phyloP scores from a whole-genome alignment of 2,888 invertebrate genomes.

The Drosophila mulleri region DNA sequence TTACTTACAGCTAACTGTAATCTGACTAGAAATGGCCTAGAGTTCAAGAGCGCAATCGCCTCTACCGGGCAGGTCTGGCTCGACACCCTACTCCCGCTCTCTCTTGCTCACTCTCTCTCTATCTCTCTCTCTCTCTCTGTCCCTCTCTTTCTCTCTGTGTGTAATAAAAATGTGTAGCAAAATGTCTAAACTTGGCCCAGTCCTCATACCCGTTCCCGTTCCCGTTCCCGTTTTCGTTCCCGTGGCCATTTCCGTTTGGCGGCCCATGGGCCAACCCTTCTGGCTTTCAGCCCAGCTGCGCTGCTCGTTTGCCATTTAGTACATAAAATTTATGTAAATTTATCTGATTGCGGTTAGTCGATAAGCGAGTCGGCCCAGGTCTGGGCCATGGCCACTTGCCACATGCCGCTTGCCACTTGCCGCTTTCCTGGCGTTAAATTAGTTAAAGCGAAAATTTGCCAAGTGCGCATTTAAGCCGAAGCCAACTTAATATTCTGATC shows the following conservation, averaged over 20 bases:
- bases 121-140: neutral
- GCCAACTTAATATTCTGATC: slow-evolving; percentile 26
- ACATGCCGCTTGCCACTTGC: slow-evolving; percentile 14
- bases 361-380: slow-evolving; percentile 49
- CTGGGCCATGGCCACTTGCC: slow-evolving; percentile 25
- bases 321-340: slow-evolving; percentile 74
- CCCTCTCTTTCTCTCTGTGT: neutral
- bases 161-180: slow-evolving; percentile 55
- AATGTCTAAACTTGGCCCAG: slow-evolving; percentile 63
- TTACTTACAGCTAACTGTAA: slow-evolving; percentile 14
- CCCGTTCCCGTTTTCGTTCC: neutral
- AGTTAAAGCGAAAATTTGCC: slow-evolving; percentile 71
- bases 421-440: slow-evolving; percentile 65
- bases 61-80: neutral
- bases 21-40: neutral
- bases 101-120: neutral
- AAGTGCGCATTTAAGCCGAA: slow-evolving; percentile 51
- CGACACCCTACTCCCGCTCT: too few species aligned
- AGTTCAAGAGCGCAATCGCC: slow-evolving; percentile 51
- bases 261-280: slow-evolving; percentile 27
- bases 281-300: slow-evolving; percentile 6
- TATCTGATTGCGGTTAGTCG: slow-evolving; percentile 62
- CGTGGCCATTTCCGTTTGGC: slow-evolving; percentile 7
- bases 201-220: neutral
- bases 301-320: slow-evolving; percentile 46